Conservation (phyloP, 2,113 vertebrate species). For the Oreocharis arfaki region DNA sequence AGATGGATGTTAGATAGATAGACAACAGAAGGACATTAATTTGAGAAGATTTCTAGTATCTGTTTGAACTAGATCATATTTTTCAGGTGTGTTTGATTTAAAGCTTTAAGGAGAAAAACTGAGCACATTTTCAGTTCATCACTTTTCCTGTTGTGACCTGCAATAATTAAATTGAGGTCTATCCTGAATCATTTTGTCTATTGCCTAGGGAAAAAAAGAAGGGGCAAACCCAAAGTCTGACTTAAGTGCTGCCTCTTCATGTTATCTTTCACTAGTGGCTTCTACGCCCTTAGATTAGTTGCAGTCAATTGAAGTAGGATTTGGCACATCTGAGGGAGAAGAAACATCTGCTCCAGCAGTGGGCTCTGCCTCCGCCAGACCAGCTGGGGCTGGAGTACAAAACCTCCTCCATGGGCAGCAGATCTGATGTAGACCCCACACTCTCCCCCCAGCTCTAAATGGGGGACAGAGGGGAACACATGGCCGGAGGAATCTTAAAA, state of each 20-base stretch:
- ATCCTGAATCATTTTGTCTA: neutral
- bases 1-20: neutral
- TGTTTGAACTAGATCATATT: neutral
- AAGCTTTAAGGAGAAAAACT: neutral
- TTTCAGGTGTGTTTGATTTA: neutral
- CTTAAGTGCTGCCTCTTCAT: neutral
- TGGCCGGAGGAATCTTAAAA: neutral
- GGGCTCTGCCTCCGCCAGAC: neutral
- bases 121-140: neutral
- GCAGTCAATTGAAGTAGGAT: neutral
- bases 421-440: neutral
- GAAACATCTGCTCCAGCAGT: neutral
- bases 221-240: neutral
- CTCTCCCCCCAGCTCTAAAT: neutral
- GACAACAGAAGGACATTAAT: neutral
- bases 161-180: neutral
- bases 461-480: accelerated
- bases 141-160: neutral
- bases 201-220: neutral
- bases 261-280: neutral
- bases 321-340: neutral
- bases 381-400: neutral
- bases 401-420: neutral
- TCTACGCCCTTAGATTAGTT: neutral
- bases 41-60: neutral